Conservation (phyloP, 2,113 vertebrate genomes). For the Gopherus evgoodei region DNA sequence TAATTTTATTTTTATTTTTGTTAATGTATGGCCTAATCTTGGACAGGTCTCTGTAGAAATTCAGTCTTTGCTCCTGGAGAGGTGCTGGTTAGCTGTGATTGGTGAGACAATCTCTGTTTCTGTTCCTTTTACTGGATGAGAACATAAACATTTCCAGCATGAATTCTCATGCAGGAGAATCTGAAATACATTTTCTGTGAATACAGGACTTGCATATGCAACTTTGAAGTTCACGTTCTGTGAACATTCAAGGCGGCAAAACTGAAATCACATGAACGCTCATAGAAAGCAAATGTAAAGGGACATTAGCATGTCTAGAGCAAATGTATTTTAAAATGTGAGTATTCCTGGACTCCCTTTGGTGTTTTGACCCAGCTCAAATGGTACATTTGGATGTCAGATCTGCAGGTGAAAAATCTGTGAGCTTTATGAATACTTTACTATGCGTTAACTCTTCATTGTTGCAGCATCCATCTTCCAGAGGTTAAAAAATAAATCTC, state of each 20-base stretch:
- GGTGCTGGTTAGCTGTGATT: not conserved
- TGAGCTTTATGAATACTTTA: not conserved
- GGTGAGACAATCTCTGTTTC: accelerated
- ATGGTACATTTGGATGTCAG: not conserved
- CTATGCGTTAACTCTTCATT: not conserved
- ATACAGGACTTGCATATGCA: not conserved
- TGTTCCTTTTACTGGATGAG: not conserved
- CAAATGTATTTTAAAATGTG: accelerated
- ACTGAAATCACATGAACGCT: not conserved
- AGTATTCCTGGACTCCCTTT: not conserved
- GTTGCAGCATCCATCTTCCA: not conserved
- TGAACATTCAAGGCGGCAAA: not conserved
- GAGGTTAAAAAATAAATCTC: not conserved
- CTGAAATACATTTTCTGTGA: not conserved
- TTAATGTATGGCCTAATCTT: not conserved
- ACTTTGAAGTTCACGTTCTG: accelerated
- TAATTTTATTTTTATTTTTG: not conserved
- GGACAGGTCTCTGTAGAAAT: not conserved
- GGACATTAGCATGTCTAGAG: not conserved
- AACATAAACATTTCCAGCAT: not conserved
- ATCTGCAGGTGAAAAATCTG: not conserved
- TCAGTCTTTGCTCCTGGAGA: not conserved
- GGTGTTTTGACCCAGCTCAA: not conserved
- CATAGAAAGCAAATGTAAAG: not conserved
- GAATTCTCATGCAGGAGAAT: not conserved